phyloP scores from a whole-genome alignment of 2,113 vertebrate species.

The Pelvicachromis taeniatus region DNA sequence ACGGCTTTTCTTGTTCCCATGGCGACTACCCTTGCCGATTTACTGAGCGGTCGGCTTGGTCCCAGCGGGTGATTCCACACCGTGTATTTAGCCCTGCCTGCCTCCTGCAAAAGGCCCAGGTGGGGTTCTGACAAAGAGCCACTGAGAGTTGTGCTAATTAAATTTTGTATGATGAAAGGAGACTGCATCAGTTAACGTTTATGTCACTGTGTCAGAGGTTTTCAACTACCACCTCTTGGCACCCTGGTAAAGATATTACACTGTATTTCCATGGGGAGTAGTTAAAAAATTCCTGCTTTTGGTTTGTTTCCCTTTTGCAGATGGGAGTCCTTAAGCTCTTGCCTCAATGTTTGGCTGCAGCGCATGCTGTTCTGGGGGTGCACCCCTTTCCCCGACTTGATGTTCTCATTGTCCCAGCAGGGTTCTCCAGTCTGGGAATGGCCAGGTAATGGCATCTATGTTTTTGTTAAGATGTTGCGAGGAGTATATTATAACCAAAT shows the following conservation, averaged over 20 bases:
- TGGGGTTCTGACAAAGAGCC: conserved; percentile 43
- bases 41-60: conserved; percentile 60
- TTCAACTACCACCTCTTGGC: background rate
- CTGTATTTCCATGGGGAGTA: background rate
- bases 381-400: conserved; percentile 93
- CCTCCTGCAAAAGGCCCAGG: conserved; percentile 71
- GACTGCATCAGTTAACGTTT: background rate
- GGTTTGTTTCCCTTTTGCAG: conserved; percentile 23
- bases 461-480: background rate
- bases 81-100: conserved; percentile 83
- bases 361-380: conserved; percentile 81
- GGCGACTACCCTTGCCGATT: conserved; percentile 90
- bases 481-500: background rate
- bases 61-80: conserved; percentile 82
- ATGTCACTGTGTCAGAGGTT: conserved; percentile 2
- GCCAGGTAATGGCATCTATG: conserved; percentile 81
- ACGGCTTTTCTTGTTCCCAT: conserved; percentile 76
- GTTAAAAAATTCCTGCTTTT: background rate
- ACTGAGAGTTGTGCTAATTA: conserved; percentile 26
- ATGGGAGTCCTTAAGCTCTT: conserved; percentile 74
- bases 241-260: background rate
- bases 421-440: conserved; percentile 95
- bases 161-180: conserved; percentile 19
- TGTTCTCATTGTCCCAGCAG: conserved; percentile 87
- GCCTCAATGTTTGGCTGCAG: conserved; percentile 83